These are phyloP conservation scores for Seladonia tumulorum DNA, from an alignment of 2,888 invertebrate species.

Conservation along the genomic window DNA sequence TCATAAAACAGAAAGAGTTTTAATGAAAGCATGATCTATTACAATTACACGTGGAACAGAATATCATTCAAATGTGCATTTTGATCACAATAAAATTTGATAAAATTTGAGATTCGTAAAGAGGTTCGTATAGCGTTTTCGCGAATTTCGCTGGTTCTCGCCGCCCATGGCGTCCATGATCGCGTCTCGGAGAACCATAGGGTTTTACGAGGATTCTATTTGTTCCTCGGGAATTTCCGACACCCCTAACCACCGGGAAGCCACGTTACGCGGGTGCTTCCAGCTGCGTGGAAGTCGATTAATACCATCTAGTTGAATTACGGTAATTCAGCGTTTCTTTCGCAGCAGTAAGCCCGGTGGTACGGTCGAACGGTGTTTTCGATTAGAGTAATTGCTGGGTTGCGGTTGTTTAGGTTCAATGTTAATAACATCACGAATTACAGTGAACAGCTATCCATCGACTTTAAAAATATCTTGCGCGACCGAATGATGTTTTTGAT, in stretches of 20 bases:
- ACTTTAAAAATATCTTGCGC: neutral
- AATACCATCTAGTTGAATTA: neutral
- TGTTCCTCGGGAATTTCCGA: constrained; percentile 1
- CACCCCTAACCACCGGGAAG: neutral
- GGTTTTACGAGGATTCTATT: constrained; percentile 34
- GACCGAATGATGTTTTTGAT: neutral
- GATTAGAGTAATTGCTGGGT: neutral
- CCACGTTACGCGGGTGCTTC: neutral
- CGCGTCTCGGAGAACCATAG: constrained; percentile 3
- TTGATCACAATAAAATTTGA: neutral
- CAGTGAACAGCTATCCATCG: neutral
- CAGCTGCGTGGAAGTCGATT: neutral
- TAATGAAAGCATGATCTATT: no score
- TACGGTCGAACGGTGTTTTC: neutral
- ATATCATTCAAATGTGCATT: neutral
- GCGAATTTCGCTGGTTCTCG: no score
- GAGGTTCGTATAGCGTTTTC: no score
- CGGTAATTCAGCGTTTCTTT: constrained; percentile 19
- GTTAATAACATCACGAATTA: neutral
- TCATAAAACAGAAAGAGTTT: no score
- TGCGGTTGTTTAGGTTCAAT: neutral
- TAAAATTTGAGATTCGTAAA: no score
- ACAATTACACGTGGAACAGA: no score
- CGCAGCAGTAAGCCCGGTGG: neutral
- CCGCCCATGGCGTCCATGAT: neutral